Evolutionary conservation across 2,797 vertebrate species (phyloP).

Genomic region (Malurus splendens): DNA sequence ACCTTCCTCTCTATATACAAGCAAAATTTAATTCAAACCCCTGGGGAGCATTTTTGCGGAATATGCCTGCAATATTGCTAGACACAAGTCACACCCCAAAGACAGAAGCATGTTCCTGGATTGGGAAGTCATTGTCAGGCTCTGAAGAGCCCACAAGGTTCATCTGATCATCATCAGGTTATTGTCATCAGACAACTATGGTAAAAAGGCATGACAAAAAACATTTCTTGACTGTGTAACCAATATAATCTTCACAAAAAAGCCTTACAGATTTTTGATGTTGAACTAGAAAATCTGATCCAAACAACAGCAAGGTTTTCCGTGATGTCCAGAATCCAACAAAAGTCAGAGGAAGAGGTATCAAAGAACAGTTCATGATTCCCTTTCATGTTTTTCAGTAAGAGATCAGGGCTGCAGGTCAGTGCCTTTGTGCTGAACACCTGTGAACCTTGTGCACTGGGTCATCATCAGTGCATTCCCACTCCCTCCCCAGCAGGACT

Average conservation of each 20-base stretch:
- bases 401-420: neutral
- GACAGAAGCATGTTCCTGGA: neutral
- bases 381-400: neutral
- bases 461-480: neutral
- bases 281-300: neutral
- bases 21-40: neutral
- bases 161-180: neutral
- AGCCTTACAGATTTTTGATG: accelerated
- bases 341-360: neutral
- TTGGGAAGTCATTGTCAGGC: neutral
- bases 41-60: neutral
- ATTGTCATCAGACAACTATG: neutral
- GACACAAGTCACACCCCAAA: neutral
- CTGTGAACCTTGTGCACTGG: neutral
- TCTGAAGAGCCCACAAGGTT: neutral
- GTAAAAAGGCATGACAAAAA: neutral
- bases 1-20: neutral
- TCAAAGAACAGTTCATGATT: neutral
- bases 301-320: neutral
- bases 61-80: neutral
- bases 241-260: neutral
- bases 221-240: neutral
- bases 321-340: neutral
- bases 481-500: neutral
- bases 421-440: neutral